Evolutionary conservation across 2,888 invertebrate genomes (phyloP), one percentile per base, ranked within the genome.

Genomic region (Pyrochroa serraticornis): DNA sequence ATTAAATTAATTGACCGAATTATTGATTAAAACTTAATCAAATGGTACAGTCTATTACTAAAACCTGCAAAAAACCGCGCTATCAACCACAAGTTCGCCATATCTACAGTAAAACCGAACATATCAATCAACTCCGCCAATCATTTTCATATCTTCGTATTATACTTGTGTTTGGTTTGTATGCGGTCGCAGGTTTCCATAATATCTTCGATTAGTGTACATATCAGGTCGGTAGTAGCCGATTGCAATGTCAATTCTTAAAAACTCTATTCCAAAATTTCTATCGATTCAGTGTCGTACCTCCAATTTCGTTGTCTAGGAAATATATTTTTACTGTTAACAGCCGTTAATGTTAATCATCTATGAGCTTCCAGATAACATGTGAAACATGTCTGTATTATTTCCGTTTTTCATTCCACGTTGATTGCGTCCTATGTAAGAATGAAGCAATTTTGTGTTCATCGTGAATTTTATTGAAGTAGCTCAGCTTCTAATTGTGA

Each of bases 1-100:
- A 76, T 75, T 75, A 76, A 74, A 76, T 75, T 75, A 75, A 77
- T 77, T 76, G 75, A 74, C 71, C 71, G 71, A 75, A 74, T 74
- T 73, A 70, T 72, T 73, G 75, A 75, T 76, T 75, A 76, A 76
- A 75, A 74, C 64, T 76, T 76, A 75, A 76, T 76, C 75, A 71
- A 66, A 70, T 56, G 67, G 71, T 72, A 75, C 67, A 70, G 67
- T 68, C 60, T 58, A 44, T 46, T 41, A 53, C 35, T 43, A 12
- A 8, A 43, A 43, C 48, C 53, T 56, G 49, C 22, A 22, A 22
- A 5, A 22, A 5, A 22, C 22, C 22, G 22, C 22, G 32, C 43
- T 13, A 43, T 22, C 22, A 22, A 22, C 5, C 22, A 31, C 6
- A n/a, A 32, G 9, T 14, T 6, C 30, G 41, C 41, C 41, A 41